Percentiles rank a stretch among this genome's conserved stretches.
Conservation (phyloP, 2,797 vertebrate genomes). For the Danio jaintianensis region DNA sequence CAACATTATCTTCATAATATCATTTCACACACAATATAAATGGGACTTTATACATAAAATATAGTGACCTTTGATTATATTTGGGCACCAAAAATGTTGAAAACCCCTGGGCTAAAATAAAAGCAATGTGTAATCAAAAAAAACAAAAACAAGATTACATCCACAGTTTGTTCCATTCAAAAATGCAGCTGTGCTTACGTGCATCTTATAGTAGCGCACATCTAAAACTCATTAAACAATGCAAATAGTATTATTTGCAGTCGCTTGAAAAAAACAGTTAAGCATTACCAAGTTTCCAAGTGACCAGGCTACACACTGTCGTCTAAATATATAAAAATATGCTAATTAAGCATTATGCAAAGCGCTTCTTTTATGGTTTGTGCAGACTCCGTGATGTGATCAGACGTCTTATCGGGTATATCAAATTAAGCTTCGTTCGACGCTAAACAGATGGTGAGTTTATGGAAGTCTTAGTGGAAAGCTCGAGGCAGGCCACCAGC, state of each 20-base stretch:
- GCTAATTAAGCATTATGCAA: conserved; percentile 41
- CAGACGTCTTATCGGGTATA: conserved; percentile 22
- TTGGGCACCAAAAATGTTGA: background rate
- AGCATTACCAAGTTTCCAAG: background rate
- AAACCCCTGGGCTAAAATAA: conserved; percentile 1
- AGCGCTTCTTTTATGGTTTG: background rate
- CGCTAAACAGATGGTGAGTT: conserved; percentile 27
- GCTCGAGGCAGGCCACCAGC: conserved; percentile 40
- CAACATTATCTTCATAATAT: background rate
- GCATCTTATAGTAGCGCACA: background rate
- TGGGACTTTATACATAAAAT: background rate
- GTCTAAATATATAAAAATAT: conserved; percentile 40
- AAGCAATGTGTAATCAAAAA: conserved; percentile 10
- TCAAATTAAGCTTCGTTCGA: conserved; percentile 42
- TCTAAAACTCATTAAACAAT: background rate
- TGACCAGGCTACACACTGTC: background rate
- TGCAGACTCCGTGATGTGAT: conserved; percentile 37
- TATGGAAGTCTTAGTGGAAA: conserved; percentile 61
- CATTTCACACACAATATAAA: background rate
- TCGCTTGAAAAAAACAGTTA: background rate
- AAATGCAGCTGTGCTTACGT: background rate
- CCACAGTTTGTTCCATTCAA: conserved; percentile 20
- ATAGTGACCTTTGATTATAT: background rate
- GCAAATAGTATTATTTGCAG: background rate
- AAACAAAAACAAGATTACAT: background rate